Evolutionary conservation across 1,140 invertebrate genomes (phyloP), one percentile per base, ranked within the genome.

Genomic region (Thaumatotibia leucotreta): DNA sequence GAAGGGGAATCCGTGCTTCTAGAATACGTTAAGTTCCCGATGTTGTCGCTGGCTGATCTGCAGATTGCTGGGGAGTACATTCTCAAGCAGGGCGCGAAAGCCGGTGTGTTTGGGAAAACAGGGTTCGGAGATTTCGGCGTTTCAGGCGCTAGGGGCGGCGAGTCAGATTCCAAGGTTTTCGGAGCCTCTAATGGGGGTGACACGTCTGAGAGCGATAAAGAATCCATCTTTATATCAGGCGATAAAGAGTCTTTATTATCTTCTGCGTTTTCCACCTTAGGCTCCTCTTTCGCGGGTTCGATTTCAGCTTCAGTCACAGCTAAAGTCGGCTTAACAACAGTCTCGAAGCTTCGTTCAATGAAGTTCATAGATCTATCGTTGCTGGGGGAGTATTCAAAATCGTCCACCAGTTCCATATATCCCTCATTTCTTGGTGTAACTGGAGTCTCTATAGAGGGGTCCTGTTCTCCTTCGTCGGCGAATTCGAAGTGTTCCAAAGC

Each of bases 321-420:
- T n/a, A 31, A 27, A 14, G 70, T 66, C 29, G 82, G 81, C 63
- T 83, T 85, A 2, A 84, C 66, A 1, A 82, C 76, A 1, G 80
- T 91, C 66, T 89, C 84, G 1, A 82, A 83, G 65, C 80, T 82
- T 69, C 83, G 74, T 72, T 93, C 92, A 31, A 93, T 93, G 65
- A 93, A 93, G 73, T 93, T 92, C 68, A 93, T 91, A 10, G 91
- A 92, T 45, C 89, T 79, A 73, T 92, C 91, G 66, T 91, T 91
- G 45, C 72, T 76, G 14, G 82, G 79, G 0, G 83, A 85, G 64
- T 88, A 88, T 0, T 84, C 81, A 61, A 82, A 83, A 17, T 90
- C 83, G 63, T 89, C 89, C 17, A 91, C 88, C 2, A 91, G 67
- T 62, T 89, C 86, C 84, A 90, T 89, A 61, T 86, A 90, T 2